These are phyloP conservation scores for Menidia menidia DNA, from an alignment of 2,797 vertebrate genomes.

Conservation along the genomic window DNA sequence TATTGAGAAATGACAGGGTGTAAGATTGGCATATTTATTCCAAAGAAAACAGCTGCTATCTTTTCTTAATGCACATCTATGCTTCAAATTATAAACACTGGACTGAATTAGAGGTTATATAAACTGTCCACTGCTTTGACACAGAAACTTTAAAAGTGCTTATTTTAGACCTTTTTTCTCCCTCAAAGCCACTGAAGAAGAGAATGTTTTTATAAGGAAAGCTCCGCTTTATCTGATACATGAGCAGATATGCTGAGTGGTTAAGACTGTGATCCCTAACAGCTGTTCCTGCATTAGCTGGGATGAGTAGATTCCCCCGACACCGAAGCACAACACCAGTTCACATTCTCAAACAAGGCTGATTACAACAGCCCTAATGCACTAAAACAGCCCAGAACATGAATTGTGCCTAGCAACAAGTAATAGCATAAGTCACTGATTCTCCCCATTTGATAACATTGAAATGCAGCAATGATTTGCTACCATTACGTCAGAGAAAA, in stretches of 20 bases:
- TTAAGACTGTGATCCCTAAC: constrained; percentile 78
- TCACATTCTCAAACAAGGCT: constrained; percentile 73
- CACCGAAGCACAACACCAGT: constrained; percentile 46
- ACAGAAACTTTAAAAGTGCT: constrained; percentile 43
- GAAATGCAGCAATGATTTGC: not conserved
- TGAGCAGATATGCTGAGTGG: constrained; percentile 71
- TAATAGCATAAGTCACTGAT: not conserved
- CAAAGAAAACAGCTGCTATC: constrained; percentile 19
- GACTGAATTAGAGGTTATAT: constrained; percentile 27
- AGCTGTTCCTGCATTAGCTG: constrained; percentile 79
- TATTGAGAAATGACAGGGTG: constrained; percentile 14
- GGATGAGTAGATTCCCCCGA: constrained; percentile 77
- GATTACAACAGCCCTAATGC: constrained; percentile 50
- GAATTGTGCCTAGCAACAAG: constrained; percentile 10
- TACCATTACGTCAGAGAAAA: not conserved
- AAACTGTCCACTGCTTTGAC: constrained; percentile 42
- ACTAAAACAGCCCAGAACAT: constrained; percentile 23
- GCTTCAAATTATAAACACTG: constrained; percentile 40
- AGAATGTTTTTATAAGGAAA: constrained; percentile 67
- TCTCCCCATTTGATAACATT: not conserved
- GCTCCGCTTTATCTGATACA: constrained; percentile 68
- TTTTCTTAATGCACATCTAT: constrained; percentile 27
- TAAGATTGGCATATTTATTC: constrained; percentile 20
- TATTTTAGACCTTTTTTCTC: constrained; percentile 62
- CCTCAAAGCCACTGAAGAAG: constrained; percentile 57